Evolutionary conservation across 2,888 invertebrate species (phyloP), one percentile per base, ranked within the genome.

Genomic region (Epicampocera succincta): DNA sequence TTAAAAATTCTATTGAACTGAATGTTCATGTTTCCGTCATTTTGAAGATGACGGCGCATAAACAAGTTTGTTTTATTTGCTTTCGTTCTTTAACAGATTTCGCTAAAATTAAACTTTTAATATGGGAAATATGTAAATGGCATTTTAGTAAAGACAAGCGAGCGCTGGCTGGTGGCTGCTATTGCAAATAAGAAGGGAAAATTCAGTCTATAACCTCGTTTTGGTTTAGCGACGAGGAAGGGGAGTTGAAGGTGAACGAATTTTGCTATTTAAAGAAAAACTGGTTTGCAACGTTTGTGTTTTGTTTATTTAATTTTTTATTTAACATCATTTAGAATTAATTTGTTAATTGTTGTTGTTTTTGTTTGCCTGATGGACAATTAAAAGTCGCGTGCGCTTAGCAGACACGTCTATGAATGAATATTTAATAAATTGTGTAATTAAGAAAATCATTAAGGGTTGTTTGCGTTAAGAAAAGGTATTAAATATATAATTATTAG

Each of bases 261-360:
- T 50, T 72, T 72, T 61, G 40, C 13, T 13, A 15, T 68, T 42
- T 21, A 52, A 54, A 40, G 4, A 17, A 50, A 79, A 79, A 68
- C 78, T 73, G 72, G 78, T 79, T 79, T 50, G 25, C 2, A 52
- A 46, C 33, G 25, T 4, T 8, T 58, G 29, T 44, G 33, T 63
- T 54, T 15, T 33, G 40, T 12, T 3, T 42, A 50, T 50, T 44
- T 33, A 17, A 46, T 58, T 42, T 38, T 38, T 54, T 13, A 6
- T 44, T 40, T 48, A 50, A 46, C 15, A 21, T 19, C 9, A 12
- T 25, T 48, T 15, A 50, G 19, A 29, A 21, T 46, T 25, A 25
- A 25, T 25, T 25, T 25, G 25, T 25, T 2, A 3, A 25, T 25
- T 25, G 25, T 25, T 25, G n/a, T n/a, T n/a, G n/a, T 29, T 33